Base-by-base conservation (phyloP, 92 coral and sea anemone genomes). In the Siderastrea radians region DNA sequence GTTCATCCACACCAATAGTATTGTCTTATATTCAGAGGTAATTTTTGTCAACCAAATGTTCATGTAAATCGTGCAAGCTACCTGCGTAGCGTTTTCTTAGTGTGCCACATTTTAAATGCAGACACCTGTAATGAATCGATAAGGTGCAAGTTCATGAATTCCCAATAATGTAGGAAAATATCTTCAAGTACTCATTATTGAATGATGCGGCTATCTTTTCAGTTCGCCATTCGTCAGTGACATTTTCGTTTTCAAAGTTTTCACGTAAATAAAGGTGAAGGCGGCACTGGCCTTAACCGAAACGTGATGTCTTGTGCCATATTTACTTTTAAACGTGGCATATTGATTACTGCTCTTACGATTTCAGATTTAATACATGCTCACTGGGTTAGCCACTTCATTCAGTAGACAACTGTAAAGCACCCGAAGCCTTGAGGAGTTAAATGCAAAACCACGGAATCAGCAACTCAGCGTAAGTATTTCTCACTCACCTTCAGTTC, bases 381-480 rank as follows among this genome's bases (percentile, higher is more conserved):
- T 15, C 5, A 61, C 6, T 19, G 38, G 38, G 38, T 26, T 26
- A 26, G 38, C 38, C 38, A 26, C 38, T 26, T 26, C 38, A 26
- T 26, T 26, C 38, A 26, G 38, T 26, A 26, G 38, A 26, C 38
- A 26, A 26, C 38, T 26, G 38, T 26, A 26, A 26, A 26, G 38
- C 38, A 26, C 38, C 38, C 38, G 38, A 26, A 26, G 38, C 38
- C 38, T 26, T 26, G 38, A 26, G 38, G 38, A 26, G 38, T 2
- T 53, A 51, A 55, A 76, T 76, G 80, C 17, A 76, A 54, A 76
- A 57, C 4, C 65, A 45, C 67, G 61, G 8, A 45, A 75, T 75
- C 81, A 45, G 66, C 19, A 19, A 47, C 81, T 77, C 81, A 57
- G 59, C 54, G 81, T 77, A 46, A 77, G 81, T 77, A 45, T 7